Base-by-base conservation (phyloP, 2,888 invertebrate genomes). In the Dendrolimus houi region DNA sequence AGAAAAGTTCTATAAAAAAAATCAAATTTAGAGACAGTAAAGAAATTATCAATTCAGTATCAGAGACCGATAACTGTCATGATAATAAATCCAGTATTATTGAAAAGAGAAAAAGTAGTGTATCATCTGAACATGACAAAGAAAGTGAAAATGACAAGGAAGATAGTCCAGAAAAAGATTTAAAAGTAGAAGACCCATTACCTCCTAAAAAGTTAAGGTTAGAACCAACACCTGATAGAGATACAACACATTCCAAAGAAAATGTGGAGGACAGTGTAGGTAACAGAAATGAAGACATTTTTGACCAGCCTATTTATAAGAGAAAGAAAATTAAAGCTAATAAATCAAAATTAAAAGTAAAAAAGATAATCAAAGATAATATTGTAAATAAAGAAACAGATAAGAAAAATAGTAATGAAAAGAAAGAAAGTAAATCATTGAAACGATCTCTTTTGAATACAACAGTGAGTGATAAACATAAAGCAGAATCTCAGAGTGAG, bases 401-500 rank as follows among this genome's bases (percentile, higher is more conserved):
- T 64, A 68, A 70, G 59, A 65, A 61, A 60, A 70, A 67, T 64
- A 68, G 70, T 65, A 74, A 69, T 62, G 68, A 69, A 60, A 80
- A 77, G 59, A 83, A 79, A 69, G 69, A 68, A 41, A 78, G 71
- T 66, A 87, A 85, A 70, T 83, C 84, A 41, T 77, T 85, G 53
- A 88, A 89, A 65, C 72, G 89, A 60, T 81, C 87, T 40, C 66
- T 88, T 41, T 68, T 85, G 62, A 81, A 84, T 64, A 73, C 79
- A 41, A 81, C 79, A 1, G 66, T 82, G 65, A 83, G 87, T 75
- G 87, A 87, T 67, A 86, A 86, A 66, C 83, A 78, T 59, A 85
- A 83, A 78, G 79, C 85, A 53, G 90, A 91, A 81, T 91, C 88
- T 79, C 89, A 89, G 63, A 85, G 83, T 56, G 87, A 90, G 65